Percentiles rank a stretch among this genome's conserved stretches.
Evolutionary conservation across 2,797 vertebrate genomes (phyloP).

Genomic region (Oreortyx pictus): DNA sequence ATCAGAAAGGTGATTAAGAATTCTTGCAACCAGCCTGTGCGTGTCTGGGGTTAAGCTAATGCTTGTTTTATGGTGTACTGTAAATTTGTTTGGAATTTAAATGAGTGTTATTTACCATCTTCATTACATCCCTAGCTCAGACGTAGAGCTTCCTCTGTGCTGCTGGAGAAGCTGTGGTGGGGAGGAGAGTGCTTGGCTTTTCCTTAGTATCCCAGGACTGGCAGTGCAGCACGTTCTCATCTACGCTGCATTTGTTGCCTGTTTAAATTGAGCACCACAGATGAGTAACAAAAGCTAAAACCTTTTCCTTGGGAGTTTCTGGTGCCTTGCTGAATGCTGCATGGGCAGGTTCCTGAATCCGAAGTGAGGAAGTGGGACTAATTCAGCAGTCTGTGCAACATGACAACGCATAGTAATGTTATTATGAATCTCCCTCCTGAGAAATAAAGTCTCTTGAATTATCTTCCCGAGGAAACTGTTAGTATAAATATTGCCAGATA

Average conservation of each 20-base stretch:
- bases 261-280: not conserved
- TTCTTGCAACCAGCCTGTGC: not conserved
- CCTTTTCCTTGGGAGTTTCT: not conserved
- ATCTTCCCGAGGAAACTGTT: no score
- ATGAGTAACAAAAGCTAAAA: not conserved
- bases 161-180: not conserved
- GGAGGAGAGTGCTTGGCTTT: not conserved
- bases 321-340: accelerated
- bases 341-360: not conserved
- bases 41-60: not conserved
- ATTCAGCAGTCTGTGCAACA: not conserved
- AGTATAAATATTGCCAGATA: not conserved
- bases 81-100: not conserved
- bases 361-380: not conserved
- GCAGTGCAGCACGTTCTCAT: not conserved
- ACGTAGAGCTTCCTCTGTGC: not conserved
- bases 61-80: not conserved
- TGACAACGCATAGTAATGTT: not conserved
- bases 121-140: not conserved
- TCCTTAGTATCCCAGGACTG: not conserved
- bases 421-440: not conserved
- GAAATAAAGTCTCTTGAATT: not conserved
- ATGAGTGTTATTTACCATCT: not conserved
- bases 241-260: not conserved
- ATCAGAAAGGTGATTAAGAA: not conserved